Base-by-base conservation (phyloP, 2,888 invertebrate species). In the Drosophila percnosoma region DNA sequence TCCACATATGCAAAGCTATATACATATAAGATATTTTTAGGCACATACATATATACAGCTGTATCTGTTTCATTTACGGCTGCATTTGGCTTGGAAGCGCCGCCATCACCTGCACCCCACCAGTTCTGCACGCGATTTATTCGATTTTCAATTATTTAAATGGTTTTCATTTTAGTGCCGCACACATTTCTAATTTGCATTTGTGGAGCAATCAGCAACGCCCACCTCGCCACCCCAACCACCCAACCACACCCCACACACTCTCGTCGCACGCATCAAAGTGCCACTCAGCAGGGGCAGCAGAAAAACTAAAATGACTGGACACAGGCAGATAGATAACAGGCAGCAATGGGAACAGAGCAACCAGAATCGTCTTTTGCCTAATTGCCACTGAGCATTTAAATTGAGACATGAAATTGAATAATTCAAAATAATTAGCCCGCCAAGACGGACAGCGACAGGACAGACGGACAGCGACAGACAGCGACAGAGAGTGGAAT, bases 401-500 rank as follows among this genome's bases (percentile, higher is more conserved):
- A 90, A 91, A 91, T 90, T 91, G 91, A 91, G 92, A 92, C 88
- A 89, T 89, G 91, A 92, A 92, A 92, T 92, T 92, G 92, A 92
- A 92, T 92, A 92, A 92, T 92, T 92, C 91, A 90, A 91, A 92
- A 91, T 92, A 92, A 92, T 92, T 92, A 91, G 92, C 85, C 75
- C 66, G 70, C 82, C 64, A 75, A 54, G 54, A 15, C 10, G 10
- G 27, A 31, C 2, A 15, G 27, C 33, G 40, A 40, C 21, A 42
- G 40, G 21, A 1, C 42, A 13, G 42, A 6, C 42, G 62, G 6
- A 7, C 4, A 45, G 45, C 33, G 33, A 11, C 33, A 33, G 4
- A 38, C 38, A 18, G 38, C 8, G 45, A 24, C 45, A 59, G 63
- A 45, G 62, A 78, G 29, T 49, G 63, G n/a, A 6, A 7, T 6